Conservation (phyloP, 2,113 vertebrate species). For the Pteronura brasiliensis region DNA sequence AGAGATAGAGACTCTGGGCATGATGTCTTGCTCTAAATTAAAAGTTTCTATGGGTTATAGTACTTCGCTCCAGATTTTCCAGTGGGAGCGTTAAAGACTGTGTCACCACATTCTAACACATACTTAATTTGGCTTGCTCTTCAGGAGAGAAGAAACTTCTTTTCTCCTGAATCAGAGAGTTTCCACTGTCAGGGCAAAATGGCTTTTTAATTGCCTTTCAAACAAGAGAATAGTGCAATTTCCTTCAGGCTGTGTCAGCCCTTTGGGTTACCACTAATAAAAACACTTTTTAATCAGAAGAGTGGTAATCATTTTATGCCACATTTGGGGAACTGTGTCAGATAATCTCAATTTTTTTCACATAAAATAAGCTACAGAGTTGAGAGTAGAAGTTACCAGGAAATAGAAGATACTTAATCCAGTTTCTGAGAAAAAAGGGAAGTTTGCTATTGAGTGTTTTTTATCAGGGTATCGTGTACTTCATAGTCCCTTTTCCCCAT, state of each 20-base stretch:
- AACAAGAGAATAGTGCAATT: slow-evolving; percentile 36
- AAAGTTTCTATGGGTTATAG: background rate
- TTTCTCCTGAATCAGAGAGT: slow-evolving; percentile 39
- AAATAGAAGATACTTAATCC: background rate
- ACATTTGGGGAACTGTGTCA: background rate
- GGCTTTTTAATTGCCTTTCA: slow-evolving; percentile 41
- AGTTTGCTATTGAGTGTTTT: background rate
- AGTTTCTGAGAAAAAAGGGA: background rate
- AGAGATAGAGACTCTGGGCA: background rate
- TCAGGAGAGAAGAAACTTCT: slow-evolving; percentile 31
- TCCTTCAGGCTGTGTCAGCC: background rate
- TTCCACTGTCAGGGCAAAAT: slow-evolving; percentile 8
- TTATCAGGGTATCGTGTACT: background rate
- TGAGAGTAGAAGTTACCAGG: background rate
- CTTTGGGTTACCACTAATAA: background rate
- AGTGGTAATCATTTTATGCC: slow-evolving; percentile 13
- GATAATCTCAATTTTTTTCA: slow-evolving; percentile 14
- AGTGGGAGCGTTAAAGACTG: background rate
- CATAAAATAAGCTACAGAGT: background rate
- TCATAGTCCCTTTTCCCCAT: background rate
- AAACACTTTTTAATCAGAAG: slow-evolving; percentile 37
- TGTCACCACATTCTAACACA: background rate
- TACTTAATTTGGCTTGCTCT: slow-evolving; percentile 51
- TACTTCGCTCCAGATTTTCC: background rate
- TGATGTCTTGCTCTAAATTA: background rate